Conservation (phyloP, 2,888 invertebrate genomes). For the Dasysyrphus tricinctus region DNA sequence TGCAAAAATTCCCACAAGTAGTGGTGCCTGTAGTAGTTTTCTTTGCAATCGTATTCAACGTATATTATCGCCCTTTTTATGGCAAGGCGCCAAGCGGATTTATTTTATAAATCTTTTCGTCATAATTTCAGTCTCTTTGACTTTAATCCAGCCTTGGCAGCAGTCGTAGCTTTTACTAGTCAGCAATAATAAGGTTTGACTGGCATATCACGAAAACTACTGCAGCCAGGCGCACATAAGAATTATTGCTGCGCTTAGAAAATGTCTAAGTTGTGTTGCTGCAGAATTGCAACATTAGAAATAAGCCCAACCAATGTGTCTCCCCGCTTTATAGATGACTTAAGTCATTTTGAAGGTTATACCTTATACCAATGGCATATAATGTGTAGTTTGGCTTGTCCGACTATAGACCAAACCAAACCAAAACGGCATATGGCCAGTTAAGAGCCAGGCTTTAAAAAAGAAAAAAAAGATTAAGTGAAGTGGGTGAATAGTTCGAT, state of each 20-base stretch:
- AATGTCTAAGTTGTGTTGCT: slow-evolving; percentile 55
- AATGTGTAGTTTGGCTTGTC: slow-evolving; percentile 41
- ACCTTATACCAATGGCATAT: slow-evolving; percentile 23
- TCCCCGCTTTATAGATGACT: slow-evolving; percentile 51
- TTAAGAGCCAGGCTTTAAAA: not conserved
- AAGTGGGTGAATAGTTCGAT: slow-evolving; percentile 58
- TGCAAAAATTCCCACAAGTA: no score
- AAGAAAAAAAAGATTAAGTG: slow-evolving; percentile 36
- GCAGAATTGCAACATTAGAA: slow-evolving; percentile 51
- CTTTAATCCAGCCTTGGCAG: slow-evolving; percentile 24
- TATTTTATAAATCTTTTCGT: no score
- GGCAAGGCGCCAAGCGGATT: no score
- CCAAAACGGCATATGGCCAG: slow-evolving; percentile 26
- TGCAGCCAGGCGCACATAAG: slow-evolving; percentile 53
- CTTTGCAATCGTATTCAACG: no score
- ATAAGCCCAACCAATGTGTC: slow-evolving; percentile 37
- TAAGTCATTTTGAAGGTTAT: slow-evolving; percentile 71
- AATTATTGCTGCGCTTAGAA: slow-evolving; percentile 68
- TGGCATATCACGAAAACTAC: slow-evolving; percentile 71
- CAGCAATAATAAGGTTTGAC: slow-evolving; percentile 71
- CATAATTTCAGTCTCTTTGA: not conserved
- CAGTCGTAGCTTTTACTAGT: slow-evolving; percentile 39
- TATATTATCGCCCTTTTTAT: no score
- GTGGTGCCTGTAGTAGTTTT: no score
- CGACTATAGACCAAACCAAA: slow-evolving; percentile 2